Conservation (phyloP, 2,888 invertebrate genomes). For the Hipparchia sbordonii region DNA sequence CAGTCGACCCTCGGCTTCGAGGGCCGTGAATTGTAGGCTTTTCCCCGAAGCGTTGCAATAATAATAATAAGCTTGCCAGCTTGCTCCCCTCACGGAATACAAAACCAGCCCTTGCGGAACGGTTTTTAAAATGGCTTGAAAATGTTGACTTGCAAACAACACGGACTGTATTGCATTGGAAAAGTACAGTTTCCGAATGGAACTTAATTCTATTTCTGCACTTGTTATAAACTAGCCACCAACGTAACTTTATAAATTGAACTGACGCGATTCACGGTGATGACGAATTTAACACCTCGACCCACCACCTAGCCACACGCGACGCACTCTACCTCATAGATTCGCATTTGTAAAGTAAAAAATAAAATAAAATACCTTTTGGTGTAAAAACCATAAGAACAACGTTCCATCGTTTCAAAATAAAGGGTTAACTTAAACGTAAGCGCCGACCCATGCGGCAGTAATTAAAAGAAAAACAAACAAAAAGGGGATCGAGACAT, state of each 20-base stretch:
- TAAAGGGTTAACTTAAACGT: conserved; percentile 82
- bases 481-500: conserved; percentile 79
- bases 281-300: conserved; percentile 46
- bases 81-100: conserved; percentile 43
- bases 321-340: conserved; percentile 70
- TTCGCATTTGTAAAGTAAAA: conserved; percentile 78
- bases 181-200: not conserved
- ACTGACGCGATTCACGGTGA: conserved; percentile 45
- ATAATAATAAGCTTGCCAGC: conserved; percentile 57
- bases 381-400: conserved; percentile 91
- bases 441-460: conserved; percentile 81
- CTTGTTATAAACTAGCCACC: conserved; percentile 29
- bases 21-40: conserved; percentile 74
- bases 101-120: conserved; percentile 41
- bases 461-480: conserved; percentile 77
- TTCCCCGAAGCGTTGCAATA: conserved; percentile 74
- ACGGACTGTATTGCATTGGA: not conserved
- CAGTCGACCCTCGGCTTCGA: conserved; percentile 73
- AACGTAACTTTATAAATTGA: conserved; percentile 40
- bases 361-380: conserved; percentile 88
- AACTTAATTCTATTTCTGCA: conserved; percentile 5
- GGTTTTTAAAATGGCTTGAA: conserved; percentile 35
- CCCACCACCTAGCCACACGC: conserved; percentile 68
- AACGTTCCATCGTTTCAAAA: conserved; percentile 89
- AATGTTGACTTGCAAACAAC: conserved; percentile 9